Conservation (phyloP, 2,113 vertebrate species). For the Apeltes quadracus region DNA sequence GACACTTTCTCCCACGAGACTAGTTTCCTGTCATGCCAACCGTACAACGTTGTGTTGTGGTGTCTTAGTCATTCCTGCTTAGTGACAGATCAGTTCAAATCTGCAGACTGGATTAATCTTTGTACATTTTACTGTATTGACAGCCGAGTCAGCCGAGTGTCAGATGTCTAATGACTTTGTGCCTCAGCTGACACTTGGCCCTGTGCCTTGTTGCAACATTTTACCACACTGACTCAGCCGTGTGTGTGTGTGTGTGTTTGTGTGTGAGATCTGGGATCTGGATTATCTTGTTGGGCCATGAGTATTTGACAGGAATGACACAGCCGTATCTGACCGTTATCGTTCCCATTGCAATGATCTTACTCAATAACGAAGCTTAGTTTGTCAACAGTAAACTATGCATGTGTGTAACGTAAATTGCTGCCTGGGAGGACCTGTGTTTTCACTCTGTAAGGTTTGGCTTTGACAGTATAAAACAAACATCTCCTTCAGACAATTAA, state of each 20-base stretch:
- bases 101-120: not conserved
- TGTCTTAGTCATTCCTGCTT: not conserved
- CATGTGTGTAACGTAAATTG: not conserved
- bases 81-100: not conserved
- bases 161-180: slow-evolving; percentile 39
- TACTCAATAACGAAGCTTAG: not conserved
- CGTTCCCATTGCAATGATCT: not conserved
- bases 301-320: not conserved
- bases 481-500: not conserved
- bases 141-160: slow-evolving; percentile 2
- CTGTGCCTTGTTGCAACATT: slow-evolving; percentile 36
- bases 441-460: not conserved
- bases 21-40: not conserved
- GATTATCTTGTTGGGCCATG: not conserved
- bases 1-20: slow-evolving; percentile 20
- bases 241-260: not conserved
- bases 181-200: slow-evolving; percentile 40
- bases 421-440: no score
- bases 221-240: slow-evolving; percentile 31
- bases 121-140: not conserved
- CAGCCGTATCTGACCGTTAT: not conserved
- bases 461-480: not conserved
- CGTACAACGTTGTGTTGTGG: not conserved
- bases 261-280: not conserved
- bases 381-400: not conserved